phyloP scores from a whole-genome alignment of 2,113 vertebrate genomes.

The Tachuris rubrigastra region DNA sequence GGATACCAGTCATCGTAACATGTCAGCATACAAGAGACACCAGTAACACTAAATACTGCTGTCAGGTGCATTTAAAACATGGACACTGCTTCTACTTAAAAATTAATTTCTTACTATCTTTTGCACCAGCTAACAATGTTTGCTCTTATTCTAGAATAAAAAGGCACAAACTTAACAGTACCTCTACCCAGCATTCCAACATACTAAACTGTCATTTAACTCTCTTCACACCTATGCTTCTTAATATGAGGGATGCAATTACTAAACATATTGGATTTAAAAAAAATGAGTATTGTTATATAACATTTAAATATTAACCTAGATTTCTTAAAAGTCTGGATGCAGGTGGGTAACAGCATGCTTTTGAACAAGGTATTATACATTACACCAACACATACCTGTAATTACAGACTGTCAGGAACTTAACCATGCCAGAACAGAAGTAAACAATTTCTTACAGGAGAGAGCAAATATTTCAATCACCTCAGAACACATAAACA shows the following conservation, averaged over 20 bases:
- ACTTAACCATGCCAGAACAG: not conserved
- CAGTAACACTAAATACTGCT: not conserved
- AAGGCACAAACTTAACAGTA: not conserved
- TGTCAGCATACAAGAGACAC: not conserved
- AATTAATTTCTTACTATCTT: not conserved
- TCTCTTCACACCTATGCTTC: not conserved
- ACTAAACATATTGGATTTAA: not conserved
- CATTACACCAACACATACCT: not conserved
- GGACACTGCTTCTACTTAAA: not conserved
- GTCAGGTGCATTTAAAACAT: not conserved
- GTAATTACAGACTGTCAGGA: not conserved
- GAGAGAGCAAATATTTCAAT: not conserved
- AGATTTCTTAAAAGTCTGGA: not conserved
- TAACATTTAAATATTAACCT: not conserved
- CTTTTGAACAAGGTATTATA: not conserved
- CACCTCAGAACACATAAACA: not conserved
- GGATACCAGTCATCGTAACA: not conserved
- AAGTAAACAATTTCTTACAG: not conserved
- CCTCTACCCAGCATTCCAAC: not conserved
- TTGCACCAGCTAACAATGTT: not conserved
- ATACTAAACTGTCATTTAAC: not conserved
- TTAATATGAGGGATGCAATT: not conserved
- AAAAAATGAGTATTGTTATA: rapidly evolving
- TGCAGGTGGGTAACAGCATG: rapidly evolving
- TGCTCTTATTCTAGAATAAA: not conserved